These are phyloP conservation scores for Agrochola macilenta DNA, from an alignment of 2,888 invertebrate species.

Conservation along the genomic window DNA sequence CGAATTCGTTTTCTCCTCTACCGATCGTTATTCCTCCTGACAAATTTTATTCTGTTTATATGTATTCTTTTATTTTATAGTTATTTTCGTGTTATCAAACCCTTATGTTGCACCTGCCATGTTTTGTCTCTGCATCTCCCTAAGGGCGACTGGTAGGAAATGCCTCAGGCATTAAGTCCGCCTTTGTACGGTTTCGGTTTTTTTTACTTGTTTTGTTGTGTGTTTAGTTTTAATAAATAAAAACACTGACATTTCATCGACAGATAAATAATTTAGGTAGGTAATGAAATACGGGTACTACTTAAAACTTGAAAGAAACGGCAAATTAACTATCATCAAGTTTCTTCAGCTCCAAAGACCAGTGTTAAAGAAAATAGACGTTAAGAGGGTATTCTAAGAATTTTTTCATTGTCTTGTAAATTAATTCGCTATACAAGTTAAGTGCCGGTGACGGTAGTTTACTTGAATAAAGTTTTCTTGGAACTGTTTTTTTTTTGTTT, in stretches of 20 bases:
- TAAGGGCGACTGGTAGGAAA: no score
- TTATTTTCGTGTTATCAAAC: no score
- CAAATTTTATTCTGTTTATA: no score
- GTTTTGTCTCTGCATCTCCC: no score
- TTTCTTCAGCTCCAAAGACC: constrained; percentile 3
- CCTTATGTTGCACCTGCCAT: no score
- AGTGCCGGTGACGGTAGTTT: not conserved
- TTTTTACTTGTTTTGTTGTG: no score
- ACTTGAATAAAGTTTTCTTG: constrained; percentile 14
- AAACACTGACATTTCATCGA: not conserved
- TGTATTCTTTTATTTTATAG: no score
- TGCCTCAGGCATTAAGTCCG: no score
- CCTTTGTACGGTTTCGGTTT: no score
- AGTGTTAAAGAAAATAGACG: constrained; percentile 29
- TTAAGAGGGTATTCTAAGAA: constrained; percentile 25
- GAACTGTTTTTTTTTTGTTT: not conserved
- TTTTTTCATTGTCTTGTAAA: constrained; percentile 37
- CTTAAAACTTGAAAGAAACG: not conserved
- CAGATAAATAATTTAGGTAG: not conserved
- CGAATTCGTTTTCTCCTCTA: no score
- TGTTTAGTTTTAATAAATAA: no score
- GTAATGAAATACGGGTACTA: not conserved
- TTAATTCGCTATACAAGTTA: constrained; percentile 24
- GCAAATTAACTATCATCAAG: constrained; percentile 10
- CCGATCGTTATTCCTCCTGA: no score